Conservation (phyloP, 2,888 invertebrate species). For the Odontomyia ornata region DNA sequence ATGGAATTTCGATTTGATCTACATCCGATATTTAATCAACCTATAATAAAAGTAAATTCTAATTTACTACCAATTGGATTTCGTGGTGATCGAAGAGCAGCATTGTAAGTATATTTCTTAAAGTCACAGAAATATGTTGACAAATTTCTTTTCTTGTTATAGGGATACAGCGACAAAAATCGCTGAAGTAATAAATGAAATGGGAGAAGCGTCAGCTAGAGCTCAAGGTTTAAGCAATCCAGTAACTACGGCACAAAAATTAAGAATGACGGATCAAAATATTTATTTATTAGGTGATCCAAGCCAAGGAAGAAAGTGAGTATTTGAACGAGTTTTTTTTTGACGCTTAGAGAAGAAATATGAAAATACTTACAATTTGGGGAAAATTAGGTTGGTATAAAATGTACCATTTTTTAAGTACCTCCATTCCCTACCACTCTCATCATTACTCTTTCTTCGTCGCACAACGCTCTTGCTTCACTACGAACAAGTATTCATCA, state of each 20-base stretch:
- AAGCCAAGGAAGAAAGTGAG: slow-evolving; percentile 69
- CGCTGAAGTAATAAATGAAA: slow-evolving; percentile 72
- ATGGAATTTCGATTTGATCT: slow-evolving; percentile 69
- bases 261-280: slow-evolving; percentile 68
- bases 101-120: slow-evolving; percentile 61
- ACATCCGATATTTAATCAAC: slow-evolving; percentile 65
- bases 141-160: slow-evolving; percentile 53
- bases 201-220: slow-evolving; percentile 77
- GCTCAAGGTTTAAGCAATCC: slow-evolving; percentile 79
- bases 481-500: too few species aligned
- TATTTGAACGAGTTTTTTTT: too few species aligned
- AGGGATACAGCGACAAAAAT: slow-evolving; percentile 71
- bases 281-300: slow-evolving; percentile 62
- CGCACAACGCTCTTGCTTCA: too few species aligned
- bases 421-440: too few species aligned
- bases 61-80: slow-evolving; percentile 68
- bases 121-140: slow-evolving; percentile 19
- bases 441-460: too few species aligned
- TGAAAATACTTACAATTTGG: too few species aligned
- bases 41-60: slow-evolving; percentile 66
- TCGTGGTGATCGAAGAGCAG: slow-evolving; percentile 66
- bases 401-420: too few species aligned
- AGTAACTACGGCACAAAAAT: slow-evolving; percentile 76
- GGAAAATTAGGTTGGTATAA: too few species aligned
- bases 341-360: too few species aligned